These are phyloP conservation scores for Gymnogyps californianus DNA, from an alignment of 2,113 vertebrate genomes.

Conservation along the genomic window DNA sequence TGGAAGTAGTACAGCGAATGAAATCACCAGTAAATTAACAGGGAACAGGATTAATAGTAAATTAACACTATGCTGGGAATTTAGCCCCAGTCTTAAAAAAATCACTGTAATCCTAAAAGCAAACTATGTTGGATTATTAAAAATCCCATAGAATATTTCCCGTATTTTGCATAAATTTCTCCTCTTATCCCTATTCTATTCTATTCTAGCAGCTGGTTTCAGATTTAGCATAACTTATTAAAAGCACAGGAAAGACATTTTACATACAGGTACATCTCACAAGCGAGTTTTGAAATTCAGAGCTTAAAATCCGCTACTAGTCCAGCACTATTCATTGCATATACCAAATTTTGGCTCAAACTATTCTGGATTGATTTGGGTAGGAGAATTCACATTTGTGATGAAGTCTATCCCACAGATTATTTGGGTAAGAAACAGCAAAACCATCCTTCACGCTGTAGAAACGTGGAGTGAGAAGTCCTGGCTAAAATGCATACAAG, in stretches of 20 bases:
- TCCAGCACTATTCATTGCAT: neutral
- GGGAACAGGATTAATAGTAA: neutral
- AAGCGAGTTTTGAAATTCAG: neutral
- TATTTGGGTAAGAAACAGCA: neutral
- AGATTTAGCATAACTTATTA: neutral
- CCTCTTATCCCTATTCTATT: neutral
- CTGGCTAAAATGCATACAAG: neutral
- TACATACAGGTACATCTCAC: neutral
- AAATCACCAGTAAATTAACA: neutral
- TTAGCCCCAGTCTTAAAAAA: neutral
- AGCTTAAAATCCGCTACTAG: neutral
- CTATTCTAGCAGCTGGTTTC: neutral
- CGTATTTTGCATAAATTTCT: neutral
- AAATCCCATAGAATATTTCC: neutral
- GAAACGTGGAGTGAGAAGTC: neutral
- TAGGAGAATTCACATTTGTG: neutral
- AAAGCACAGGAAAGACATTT: neutral
- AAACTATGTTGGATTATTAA: neutral
- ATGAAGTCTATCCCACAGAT: neutral
- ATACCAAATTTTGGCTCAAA: neutral
- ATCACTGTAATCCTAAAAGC: neutral
- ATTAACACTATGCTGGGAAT: neutral
- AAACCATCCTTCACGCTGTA: neutral
- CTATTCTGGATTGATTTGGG: neutral
- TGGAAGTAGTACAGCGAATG: neutral